Percentiles rank a stretch among this genome's conserved stretches.
Evolutionary conservation across 2,888 invertebrate genomes (phyloP).

Genomic region (Aquatica leii): DNA sequence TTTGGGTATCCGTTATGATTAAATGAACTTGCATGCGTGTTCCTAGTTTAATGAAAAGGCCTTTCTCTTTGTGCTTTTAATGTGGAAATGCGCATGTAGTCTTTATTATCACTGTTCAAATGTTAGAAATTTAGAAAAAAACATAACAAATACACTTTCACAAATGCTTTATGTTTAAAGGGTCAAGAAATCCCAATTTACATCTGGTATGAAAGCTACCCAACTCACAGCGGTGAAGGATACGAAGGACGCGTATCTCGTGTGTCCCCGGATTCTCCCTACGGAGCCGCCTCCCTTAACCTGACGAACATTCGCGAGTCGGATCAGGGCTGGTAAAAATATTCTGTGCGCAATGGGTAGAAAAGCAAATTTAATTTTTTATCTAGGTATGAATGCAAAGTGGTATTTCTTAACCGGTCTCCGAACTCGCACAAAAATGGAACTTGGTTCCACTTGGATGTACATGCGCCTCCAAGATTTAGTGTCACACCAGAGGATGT

Average conservation of each 20-base stretch:
- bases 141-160: slow-evolving; percentile 13
- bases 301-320: slow-evolving; percentile 92
- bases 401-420: slow-evolving; percentile 94
- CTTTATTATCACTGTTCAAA: slow-evolving; percentile 17
- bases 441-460: slow-evolving; percentile 98
- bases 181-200: slow-evolving; percentile 96
- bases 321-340: slow-evolving; percentile 97
- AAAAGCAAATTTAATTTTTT: slow-evolving; percentile 20
- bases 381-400: slow-evolving; percentile 65
- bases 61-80: background rate
- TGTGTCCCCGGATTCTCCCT: slow-evolving; percentile 86
- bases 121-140: slow-evolving; percentile 7
- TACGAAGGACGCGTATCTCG: slow-evolving; percentile 92
- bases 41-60: background rate
- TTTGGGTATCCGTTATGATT: too few relatives aligned
- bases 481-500: slow-evolving; percentile 95
- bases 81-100: slow-evolving; percentile 11
- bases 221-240: slow-evolving; percentile 94
- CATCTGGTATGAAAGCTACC: slow-evolving; percentile 98
- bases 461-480: slow-evolving; percentile 95
- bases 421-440: slow-evolving; percentile 93
- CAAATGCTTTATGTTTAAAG: slow-evolving; percentile 65
- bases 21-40: too few relatives aligned
- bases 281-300: slow-evolving; percentile 93
- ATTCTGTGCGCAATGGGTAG: slow-evolving; percentile 53